These are phyloP conservation scores for Notarius lentiginosus DNA, from an alignment of 2,113 vertebrate species.

Conservation along the genomic window DNA sequence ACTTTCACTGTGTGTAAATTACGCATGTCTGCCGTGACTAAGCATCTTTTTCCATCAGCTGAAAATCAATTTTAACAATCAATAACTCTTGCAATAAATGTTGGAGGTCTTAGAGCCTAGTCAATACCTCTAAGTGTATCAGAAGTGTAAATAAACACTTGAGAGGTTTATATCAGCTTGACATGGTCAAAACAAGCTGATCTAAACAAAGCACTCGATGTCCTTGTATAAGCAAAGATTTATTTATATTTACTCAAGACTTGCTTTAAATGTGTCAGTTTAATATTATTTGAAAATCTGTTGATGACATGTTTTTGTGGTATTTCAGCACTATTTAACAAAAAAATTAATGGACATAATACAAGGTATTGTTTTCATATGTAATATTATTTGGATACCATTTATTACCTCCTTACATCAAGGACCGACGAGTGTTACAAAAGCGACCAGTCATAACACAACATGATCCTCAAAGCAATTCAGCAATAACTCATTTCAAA, in stretches of 20 bases:
- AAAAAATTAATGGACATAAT: neutral
- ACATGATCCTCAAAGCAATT: no score
- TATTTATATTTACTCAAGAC: neutral
- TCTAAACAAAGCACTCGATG: slow-evolving; percentile 26
- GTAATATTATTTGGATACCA: neutral
- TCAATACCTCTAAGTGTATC: slow-evolving; percentile 56
- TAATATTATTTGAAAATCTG: neutral
- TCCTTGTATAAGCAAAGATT: slow-evolving; percentile 3
- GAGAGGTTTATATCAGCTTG: slow-evolving; percentile 40
- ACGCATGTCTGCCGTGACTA: slow-evolving; percentile 48
- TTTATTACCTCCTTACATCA: neutral
- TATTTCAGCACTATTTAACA: neutral
- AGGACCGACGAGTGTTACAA: neutral
- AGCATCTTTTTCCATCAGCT: slow-evolving; percentile 56
- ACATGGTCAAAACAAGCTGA: slow-evolving; percentile 19
- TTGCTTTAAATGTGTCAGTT: neutral
- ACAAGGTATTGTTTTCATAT: neutral
- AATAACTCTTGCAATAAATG: slow-evolving; percentile 55
- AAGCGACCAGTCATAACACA: neutral
- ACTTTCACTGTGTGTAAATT: slow-evolving; percentile 50
- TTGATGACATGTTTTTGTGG: neutral
- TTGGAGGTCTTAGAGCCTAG: slow-evolving; percentile 41
- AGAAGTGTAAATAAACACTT: slow-evolving; percentile 58
- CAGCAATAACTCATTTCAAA: no score
- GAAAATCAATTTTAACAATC: slow-evolving; percentile 54